These are phyloP conservation scores for Epizoanthus fatuus DNA, from an alignment of 92 coral and sea anemone genomes.

Conservation along the genomic window DNA sequence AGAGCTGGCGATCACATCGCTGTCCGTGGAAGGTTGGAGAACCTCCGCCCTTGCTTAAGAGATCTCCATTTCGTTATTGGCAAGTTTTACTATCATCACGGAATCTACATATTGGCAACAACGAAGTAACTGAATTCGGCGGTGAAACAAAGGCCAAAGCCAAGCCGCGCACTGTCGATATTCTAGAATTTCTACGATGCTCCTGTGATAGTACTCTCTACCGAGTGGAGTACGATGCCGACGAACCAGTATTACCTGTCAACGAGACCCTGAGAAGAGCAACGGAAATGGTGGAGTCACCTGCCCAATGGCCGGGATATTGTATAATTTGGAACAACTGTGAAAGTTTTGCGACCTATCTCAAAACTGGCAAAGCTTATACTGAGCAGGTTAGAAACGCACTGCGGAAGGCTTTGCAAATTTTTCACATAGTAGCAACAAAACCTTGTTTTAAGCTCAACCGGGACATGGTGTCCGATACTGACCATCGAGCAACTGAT, in stretches of 20 bases:
- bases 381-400: too few species aligned
- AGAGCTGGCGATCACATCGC: not conserved
- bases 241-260: not conserved
- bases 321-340: not conserved
- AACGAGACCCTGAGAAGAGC: not conserved
- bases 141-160: not conserved
- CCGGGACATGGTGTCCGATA: too few species aligned
- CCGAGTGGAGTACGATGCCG: conserved; percentile 18
- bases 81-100: conserved; percentile 26
- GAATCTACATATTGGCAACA: conserved; percentile 38
- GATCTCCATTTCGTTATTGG: not conserved
- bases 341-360: not conserved
- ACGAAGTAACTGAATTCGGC: conserved; percentile 22
- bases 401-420: too few species aligned
- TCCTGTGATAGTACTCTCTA: conserved; percentile 11
- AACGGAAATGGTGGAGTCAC: not conserved
- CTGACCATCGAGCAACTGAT: too few species aligned
- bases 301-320: not conserved
- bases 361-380: not conserved
- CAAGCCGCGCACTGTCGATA: conserved; percentile 21
- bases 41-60: not conserved
- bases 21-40: not conserved
- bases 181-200: not conserved
- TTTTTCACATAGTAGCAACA: too few species aligned
- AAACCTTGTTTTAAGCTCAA: too few species aligned